Evolutionary conservation across 2,888 invertebrate genomes (phyloP).

Genomic region (Diogma glabrata): DNA sequence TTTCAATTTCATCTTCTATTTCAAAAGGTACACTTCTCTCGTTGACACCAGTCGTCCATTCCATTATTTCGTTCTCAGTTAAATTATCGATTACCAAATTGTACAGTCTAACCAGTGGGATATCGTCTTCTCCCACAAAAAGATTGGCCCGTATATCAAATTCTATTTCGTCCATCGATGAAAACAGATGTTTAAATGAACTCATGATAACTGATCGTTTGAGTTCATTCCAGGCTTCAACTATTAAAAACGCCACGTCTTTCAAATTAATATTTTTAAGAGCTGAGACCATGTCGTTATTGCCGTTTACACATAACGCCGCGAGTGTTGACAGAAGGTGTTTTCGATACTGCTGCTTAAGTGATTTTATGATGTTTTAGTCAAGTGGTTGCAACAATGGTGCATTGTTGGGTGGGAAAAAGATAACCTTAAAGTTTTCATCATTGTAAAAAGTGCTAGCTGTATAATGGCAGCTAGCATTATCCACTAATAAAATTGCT

Average conservation of each 20-base stretch:
- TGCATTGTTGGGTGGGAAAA: slow-evolving; percentile 1
- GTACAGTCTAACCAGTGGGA: neutral
- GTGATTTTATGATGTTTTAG: no score
- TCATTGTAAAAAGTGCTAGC: neutral
- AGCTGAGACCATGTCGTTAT: neutral
- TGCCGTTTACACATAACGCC: neutral
- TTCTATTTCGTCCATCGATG: neutral
- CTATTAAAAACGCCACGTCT: no score
- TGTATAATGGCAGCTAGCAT: neutral
- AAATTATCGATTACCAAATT: neutral
- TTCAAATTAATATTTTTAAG: neutral
- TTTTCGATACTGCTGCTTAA: neutral
- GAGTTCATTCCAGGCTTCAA: neutral
- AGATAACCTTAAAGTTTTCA: neutral
- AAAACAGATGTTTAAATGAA: no score
- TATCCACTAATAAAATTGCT: neutral
- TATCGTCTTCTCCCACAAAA: neutral
- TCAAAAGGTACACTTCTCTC: no score
- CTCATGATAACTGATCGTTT: no score
- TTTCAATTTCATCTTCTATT: no score
- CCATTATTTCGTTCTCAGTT: slow-evolving; percentile 2
- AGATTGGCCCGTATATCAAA: neutral
- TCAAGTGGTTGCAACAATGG: slow-evolving; percentile 3
- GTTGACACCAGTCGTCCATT: neutral
- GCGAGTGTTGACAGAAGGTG: neutral